Evolutionary conservation across 2,113 vertebrate species (phyloP), one percentile per base, ranked within the genome.

Genomic region (Semnornis frantzii): DNA sequence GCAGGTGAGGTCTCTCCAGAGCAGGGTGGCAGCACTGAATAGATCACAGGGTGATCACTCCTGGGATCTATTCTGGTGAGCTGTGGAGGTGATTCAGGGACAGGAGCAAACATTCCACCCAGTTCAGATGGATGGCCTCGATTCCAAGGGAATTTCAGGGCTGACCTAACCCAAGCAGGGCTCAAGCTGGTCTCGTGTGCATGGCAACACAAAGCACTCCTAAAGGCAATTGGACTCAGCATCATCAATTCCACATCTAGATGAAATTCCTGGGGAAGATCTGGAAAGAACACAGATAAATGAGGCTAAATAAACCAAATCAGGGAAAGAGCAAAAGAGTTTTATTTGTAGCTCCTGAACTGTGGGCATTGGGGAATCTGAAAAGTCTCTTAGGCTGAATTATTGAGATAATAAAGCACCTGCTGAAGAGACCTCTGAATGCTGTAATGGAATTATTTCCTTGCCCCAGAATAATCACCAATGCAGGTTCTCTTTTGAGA

Each of bases 301-400:
- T 50, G 54, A 95, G 88, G 92, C 92, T 96, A 96, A 95, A 95
- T 59, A 96, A 92, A 94, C 89, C 50, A 93, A 92, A 94, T 87
- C 84, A 74, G 60, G 58, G 66, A 62, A 96, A 80, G 89, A 95
- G 96, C 79, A 76, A 37, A 73, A 83, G 95, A 80, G 85, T 93
- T 95, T 92, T 95, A 95, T 97, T 96, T 97, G 97, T 90, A 96
- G 93, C 96, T 96, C 77, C 93, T 93, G 86, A 95, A 97, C 90
- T 95, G 80, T 90, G 89, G 95, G 93, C 95, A 94, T 16, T 95
- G 87, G 92, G 92, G 94, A 95, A 87, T 82, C 82, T 71, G 85
- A 50, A 64, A 95, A 87, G 87, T 94, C 91, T 94, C 93, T 88
- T 8, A 95, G 89, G 87, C 79, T 87, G 92, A 96, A 96, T 97